phyloP scores from a whole-genome alignment of 2,888 invertebrate genomes.

The Venusia cambrica region DNA sequence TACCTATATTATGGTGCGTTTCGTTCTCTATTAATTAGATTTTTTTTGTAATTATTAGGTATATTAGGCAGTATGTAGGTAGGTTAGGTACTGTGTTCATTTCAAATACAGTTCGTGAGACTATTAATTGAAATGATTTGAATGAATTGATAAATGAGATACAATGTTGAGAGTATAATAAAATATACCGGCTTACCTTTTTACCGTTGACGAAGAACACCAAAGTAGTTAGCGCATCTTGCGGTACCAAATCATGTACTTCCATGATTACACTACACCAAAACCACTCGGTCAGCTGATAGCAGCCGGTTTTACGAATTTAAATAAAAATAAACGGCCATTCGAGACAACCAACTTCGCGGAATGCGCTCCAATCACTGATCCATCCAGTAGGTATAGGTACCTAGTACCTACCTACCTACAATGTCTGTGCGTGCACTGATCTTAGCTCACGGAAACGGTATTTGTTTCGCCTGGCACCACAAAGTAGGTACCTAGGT shows the following conservation, averaged over 20 bases:
- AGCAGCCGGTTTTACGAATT: conserved; percentile 14
- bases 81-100: too few relatives aligned
- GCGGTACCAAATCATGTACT: conserved; percentile 41
- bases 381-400: too few relatives aligned
- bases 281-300: conserved; percentile 16
- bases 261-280: conserved; percentile 18
- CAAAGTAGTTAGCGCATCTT: conserved; percentile 51
- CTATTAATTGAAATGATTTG: too few relatives aligned
- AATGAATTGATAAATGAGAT: background rate
- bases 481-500: too few relatives aligned
- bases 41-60: too few relatives aligned
- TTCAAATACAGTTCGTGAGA: too few relatives aligned
- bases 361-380: conserved; percentile 32
- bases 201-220: conserved; percentile 84
- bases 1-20: too few relatives aligned
- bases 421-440: too few relatives aligned
- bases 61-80: too few relatives aligned
- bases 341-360: conserved; percentile 21
- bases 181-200: conserved; percentile 70
- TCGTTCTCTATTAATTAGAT: too few relatives aligned
- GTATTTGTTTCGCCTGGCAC: too few relatives aligned
- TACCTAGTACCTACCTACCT: background rate
- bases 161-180: background rate
- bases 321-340: background rate
- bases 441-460: too few relatives aligned